Percentiles rank a stretch among this genome's conserved stretches.
Evolutionary conservation across 2,113 vertebrate species (phyloP).

Genomic region (Rhinolophus sinicus): DNA sequence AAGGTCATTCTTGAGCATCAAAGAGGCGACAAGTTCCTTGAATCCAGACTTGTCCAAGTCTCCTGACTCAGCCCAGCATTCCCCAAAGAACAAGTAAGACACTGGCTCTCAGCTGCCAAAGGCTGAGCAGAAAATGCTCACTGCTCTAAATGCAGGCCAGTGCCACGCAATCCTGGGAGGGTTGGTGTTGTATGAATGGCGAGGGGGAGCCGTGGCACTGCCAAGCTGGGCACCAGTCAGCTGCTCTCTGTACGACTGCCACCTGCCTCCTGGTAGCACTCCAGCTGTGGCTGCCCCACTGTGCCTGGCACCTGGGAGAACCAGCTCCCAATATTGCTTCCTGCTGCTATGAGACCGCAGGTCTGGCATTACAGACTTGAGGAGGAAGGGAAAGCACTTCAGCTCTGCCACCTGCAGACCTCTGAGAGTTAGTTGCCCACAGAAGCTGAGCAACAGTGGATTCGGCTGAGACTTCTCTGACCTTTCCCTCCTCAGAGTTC

Average conservation of each 20-base stretch:
- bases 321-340: neutral
- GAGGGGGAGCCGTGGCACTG: neutral
- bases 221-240: neutral
- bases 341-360: neutral
- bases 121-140: neutral
- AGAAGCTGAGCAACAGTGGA: no score
- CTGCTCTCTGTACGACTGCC: neutral
- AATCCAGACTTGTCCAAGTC: neutral
- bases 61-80: neutral
- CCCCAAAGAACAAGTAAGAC: neutral
- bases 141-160: neutral
- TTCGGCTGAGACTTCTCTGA: neutral
- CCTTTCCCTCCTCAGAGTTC: neutral
- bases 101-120: rapidly evolving
- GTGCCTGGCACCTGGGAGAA: neutral
- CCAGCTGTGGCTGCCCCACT: neutral
- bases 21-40: neutral
- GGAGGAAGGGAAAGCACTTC: neutral
- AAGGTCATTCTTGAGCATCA: neutral
- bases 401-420: neutral
- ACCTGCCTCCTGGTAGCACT: neutral
- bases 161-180: rapidly evolving
- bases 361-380: neutral
- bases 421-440: neutral
- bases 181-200: rapidly evolving